Evolutionary conservation across 2,888 invertebrate genomes (phyloP), one percentile per base, ranked within the genome.

Genomic region (Bruchidius siliquastri): DNA sequence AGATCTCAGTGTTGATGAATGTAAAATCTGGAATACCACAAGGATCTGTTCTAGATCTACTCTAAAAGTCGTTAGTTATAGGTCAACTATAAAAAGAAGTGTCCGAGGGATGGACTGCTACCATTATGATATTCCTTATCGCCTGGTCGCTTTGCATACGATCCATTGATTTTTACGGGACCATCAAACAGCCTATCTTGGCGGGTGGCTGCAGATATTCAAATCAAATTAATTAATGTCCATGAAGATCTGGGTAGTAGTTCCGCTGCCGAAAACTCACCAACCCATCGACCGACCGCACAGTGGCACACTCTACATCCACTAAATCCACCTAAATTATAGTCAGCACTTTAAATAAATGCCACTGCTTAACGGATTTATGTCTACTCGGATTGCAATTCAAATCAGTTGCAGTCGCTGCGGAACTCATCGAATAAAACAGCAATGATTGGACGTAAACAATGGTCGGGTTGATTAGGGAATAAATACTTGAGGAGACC

Each of bases 401-500:
- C 85, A 85, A 85, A 85, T 85, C 84, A 84, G 84, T 81, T 81
- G 81, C 79, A 22, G 68, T 68, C 22, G 80, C 81, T 81, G 81
- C 81, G 79, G 81, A 81, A 77, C 79, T 78, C 79, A 79, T 76
- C 80, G 81, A 80, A 82, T 83, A 83, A 83, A 83, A 82, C 82
- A 81, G 78, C 76, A 75, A 80, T 81, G 84, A 84, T 83, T 82
- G 84, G 84, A 82, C 84, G 84, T 85, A 85, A 85, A 85, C 84
- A 85, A 85, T 84, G 85, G 80, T 80, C 77, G 72, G 73, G 82
- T 83, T 85, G 85, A 85, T 84, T 85, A 85, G 85, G 84, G 82
- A 85, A 84, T 84, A 85, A 85, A 85, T 84, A 84, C 82, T 81
- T 78, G 77, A 71, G 79, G 79, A 82, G 82, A 80, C 78, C 78